Evolutionary conservation across 2,888 invertebrate species (phyloP), one percentile per base, ranked within the genome.

Genomic region (Caenorhabditis sulstoni): DNA sequence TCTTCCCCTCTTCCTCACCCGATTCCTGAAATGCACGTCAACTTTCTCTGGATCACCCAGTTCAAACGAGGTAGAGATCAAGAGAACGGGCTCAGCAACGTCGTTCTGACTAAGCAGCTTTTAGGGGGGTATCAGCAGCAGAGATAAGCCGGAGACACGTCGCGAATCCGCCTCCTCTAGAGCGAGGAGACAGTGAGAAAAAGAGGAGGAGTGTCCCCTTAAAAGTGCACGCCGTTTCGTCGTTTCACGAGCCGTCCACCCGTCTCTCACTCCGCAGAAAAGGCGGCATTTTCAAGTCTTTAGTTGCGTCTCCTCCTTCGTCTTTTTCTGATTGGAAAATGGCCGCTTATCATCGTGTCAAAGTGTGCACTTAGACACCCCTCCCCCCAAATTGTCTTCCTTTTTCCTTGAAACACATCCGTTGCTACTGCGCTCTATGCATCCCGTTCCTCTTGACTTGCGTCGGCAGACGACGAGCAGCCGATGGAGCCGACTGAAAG

Each of bases 161-260:
- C 29, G 4, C 4, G 7, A 29, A 58, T 49, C 45, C 23, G 39
- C 49, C 39, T 44, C 49, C 44, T 16, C 55, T n/a, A 3, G 29
- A 29, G 29, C 29, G 29, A 29, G n/a, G n/a, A 29, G 7, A 29
- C 3, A 29, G 29, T 29, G 29, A 29, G 29, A 3, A 7, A 7
- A 29, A n/a, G 47, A n/a, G 16, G 35, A 37, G 18, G 41, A 57
- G 71, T 71, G 71, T 57, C 64, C 73, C 58, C 35, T 58, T 73
- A 73, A 45, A 73, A 73, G 73, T 73, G 58, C 73, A 73, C 41
- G 29, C 29, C 4, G 29, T 39, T 45, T 47, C 55, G 44, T 37
- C 55, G 37, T 55, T 62, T 70, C 55, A 45, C 58, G 44, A 11
- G 14, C 44, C 44, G 47, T 35, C 41, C 59, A 5, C 22, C 22